phyloP scores from a whole-genome alignment of 2,888 invertebrate genomes.

The Lissocephala sabroskyi region DNA sequence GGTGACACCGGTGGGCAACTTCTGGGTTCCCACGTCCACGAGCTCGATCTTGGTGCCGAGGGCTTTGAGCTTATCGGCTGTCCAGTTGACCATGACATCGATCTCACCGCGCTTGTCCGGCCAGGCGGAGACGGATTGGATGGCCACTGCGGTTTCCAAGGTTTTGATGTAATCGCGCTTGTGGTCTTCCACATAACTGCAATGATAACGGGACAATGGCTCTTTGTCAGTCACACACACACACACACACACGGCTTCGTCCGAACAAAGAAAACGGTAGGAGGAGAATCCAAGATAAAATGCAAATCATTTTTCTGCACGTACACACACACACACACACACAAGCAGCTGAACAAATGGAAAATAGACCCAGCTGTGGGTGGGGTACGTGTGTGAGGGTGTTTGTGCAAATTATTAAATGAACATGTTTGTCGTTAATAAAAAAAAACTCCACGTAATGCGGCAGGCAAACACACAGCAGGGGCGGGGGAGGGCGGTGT shows the following conservation, averaged over 20 bases:
- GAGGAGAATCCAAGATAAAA: conserved; percentile 11
- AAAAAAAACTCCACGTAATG: no score
- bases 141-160: conserved; percentile 89
- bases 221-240: conserved; percentile 2
- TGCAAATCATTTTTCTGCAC: conserved; percentile 17
- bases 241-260: no score
- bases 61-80: conserved; percentile 78
- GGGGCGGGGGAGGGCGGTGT: neutral
- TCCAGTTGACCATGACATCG: conserved; percentile 89
- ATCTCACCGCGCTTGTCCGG: conserved; percentile 86
- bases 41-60: conserved; percentile 83
- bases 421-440: no score
- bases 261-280: conserved; percentile 10
- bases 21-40: conserved; percentile 84
- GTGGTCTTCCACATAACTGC: conserved; percentile 80
- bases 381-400: neutral
- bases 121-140: conserved; percentile 96
- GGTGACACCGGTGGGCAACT: conserved; percentile 79
- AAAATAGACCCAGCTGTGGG: neutral
- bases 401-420: conserved; percentile 4
- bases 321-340: neutral
- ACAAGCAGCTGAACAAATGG: no score
- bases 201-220: conserved; percentile 13
- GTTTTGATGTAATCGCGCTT: conserved; percentile 83
- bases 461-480: no score